phyloP scores from a whole-genome alignment of 2,797 vertebrate genomes.

The Botia kubotai region DNA sequence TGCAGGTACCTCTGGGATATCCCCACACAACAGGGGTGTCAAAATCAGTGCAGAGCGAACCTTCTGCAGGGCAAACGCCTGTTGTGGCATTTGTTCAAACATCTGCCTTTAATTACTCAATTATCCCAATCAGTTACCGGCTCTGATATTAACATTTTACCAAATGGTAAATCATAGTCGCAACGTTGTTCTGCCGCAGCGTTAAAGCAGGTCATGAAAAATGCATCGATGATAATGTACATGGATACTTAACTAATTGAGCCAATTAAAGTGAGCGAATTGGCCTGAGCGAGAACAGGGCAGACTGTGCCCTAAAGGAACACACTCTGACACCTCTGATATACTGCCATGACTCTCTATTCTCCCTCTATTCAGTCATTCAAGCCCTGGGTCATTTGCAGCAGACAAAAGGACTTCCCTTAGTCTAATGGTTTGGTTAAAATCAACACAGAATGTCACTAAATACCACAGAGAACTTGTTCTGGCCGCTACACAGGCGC shows the following conservation, averaged over 20 bases:
- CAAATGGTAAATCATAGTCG: slow-evolving; percentile 81
- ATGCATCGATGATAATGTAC: slow-evolving; percentile 79
- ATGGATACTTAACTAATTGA: slow-evolving; percentile 83
- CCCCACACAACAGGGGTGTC: slow-evolving; percentile 83
- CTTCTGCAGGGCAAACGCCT: slow-evolving; percentile 83
- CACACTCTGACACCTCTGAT: slow-evolving; percentile 77
- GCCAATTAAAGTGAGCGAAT: slow-evolving; percentile 76
- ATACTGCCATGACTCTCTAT: slow-evolving; percentile 72
- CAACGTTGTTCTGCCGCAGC: slow-evolving; percentile 73
- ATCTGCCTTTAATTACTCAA: slow-evolving; percentile 88
- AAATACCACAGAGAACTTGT: slow-evolving; percentile 40
- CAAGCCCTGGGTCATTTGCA: slow-evolving; percentile 73
- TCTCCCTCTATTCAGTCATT: slow-evolving; percentile 64
- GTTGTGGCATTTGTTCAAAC: slow-evolving; percentile 80
- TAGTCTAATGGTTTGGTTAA: slow-evolving; percentile 58
- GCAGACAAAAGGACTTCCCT: slow-evolving; percentile 77
- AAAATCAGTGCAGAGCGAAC: slow-evolving; percentile 77
- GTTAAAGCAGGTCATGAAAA: slow-evolving; percentile 81
- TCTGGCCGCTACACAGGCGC: background rate
- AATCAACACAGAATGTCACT: slow-evolving; percentile 52
- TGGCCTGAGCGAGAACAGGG: slow-evolving; percentile 72
- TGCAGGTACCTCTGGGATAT: slow-evolving; percentile 84
- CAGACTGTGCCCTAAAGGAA: slow-evolving; percentile 69
- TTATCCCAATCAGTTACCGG: slow-evolving; percentile 82
- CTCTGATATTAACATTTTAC: slow-evolving; percentile 77